These are phyloP conservation scores for Drosophila diplacantha DNA, from an alignment of 2,888 invertebrate genomes.

Conservation along the genomic window DNA sequence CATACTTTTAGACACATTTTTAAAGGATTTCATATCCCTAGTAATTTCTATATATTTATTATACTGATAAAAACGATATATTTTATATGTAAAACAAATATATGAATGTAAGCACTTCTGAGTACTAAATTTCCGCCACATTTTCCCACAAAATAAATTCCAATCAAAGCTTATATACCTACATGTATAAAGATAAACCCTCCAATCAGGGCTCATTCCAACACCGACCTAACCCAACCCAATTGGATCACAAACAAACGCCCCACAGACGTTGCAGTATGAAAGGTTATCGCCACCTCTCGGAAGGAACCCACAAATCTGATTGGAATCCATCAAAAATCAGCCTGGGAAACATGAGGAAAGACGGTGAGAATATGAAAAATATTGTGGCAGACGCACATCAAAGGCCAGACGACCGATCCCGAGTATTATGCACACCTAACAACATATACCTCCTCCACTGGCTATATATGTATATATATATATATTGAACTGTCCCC, in stretches of 20 bases:
- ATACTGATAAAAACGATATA: background rate
- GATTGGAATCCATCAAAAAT: conserved; percentile 30
- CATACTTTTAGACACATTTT: background rate
- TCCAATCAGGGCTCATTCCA: background rate
- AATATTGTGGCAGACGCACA: conserved; percentile 41
- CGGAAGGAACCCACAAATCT: conserved; percentile 19
- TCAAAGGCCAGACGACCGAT: conserved; percentile 31
- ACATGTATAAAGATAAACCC: too few relatives aligned
- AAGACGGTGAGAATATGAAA: conserved; percentile 30
- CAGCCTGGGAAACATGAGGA: conserved; percentile 28
- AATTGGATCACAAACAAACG: conserved; percentile 13
- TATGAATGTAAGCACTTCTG: background rate
- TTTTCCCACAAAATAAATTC: background rate
- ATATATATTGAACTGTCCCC: conserved; percentile 31
- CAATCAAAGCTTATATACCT: background rate
- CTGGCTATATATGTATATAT: background rate
- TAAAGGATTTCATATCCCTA: background rate
- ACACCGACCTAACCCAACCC: conserved; percentile 32
- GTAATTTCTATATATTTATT: background rate
- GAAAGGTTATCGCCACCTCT: conserved; percentile 30
- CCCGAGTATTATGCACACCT: conserved; percentile 18
- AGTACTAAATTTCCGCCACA: too few relatives aligned
- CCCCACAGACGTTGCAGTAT: background rate
- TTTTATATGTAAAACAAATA: background rate
- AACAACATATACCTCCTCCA: background rate